A percentile compares a stretch with the other conserved stretches of the same genome.
These are phyloP conservation scores for Telmatherina bonti DNA, from an alignment of 2,797 vertebrate species.

Conservation along the genomic window DNA sequence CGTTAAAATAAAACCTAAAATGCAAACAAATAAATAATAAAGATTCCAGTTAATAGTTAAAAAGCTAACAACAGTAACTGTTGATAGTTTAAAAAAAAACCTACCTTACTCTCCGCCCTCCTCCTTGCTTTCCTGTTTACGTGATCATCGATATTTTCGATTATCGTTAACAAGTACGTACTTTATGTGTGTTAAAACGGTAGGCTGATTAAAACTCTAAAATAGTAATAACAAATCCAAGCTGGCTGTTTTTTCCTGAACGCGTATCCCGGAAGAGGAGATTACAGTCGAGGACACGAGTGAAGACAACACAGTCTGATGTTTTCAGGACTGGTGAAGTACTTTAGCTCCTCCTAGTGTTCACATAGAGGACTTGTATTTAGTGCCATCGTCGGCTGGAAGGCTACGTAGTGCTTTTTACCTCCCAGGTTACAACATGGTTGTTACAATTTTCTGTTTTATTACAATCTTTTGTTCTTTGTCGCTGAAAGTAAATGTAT, in stretches of 20 bases:
- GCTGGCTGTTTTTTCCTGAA: slow-evolving; percentile 36
- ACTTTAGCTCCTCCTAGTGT: slow-evolving; percentile 59
- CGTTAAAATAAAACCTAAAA: too few relatives aligned
- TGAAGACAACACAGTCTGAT: slow-evolving; percentile 35
- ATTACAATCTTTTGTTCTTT: not conserved
- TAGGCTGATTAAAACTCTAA: not conserved
- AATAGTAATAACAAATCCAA: slow-evolving; percentile 31
- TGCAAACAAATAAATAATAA: not conserved
- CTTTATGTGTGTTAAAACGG: not conserved
- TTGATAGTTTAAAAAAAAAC: slow-evolving; percentile 16
- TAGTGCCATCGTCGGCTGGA: not conserved
- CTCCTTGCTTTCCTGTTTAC: slow-evolving; percentile 25
- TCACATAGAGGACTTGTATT: not conserved
- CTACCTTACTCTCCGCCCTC: slow-evolving; percentile 47
- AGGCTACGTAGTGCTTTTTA: not conserved
- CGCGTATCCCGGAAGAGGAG: slow-evolving; percentile 80
- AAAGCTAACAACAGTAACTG: slow-evolving; percentile 2
- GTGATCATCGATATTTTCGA: slow-evolving; percentile 57
- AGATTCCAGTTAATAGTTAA: not conserved
- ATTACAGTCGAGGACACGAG: slow-evolving; percentile 29
- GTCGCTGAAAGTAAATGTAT: not conserved
- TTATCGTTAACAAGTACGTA: fast-evolving
- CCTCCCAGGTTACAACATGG: too few relatives aligned
- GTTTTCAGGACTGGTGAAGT: not conserved
- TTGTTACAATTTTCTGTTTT: not conserved